Percentiles rank a stretch among this genome's conserved stretches.
Evolutionary conservation across 2,113 vertebrate genomes (phyloP).

Genomic region (Stomatorhinus ivindoensis): DNA sequence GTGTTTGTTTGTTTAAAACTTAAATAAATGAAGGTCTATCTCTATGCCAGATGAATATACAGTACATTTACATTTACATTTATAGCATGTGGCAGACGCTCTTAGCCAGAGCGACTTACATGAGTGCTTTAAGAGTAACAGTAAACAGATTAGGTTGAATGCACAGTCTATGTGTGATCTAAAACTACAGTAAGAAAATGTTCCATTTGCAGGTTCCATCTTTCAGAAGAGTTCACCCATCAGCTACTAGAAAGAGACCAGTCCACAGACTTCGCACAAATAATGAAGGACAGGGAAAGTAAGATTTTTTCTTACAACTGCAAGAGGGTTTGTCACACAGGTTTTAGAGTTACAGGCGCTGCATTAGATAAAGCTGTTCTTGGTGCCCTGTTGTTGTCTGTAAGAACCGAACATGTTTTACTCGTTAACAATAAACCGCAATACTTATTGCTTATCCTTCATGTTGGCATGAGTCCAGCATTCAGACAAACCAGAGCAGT

Average conservation of each 20-base stretch:
- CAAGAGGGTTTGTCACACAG: neutral
- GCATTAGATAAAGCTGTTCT: neutral
- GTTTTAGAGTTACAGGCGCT: neutral
- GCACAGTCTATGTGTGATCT: neutral
- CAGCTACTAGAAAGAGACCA: neutral
- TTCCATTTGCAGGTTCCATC: neutral
- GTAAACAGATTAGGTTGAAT: neutral
- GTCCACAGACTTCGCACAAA: neutral
- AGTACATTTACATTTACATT: no score
- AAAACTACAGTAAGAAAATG: neutral
- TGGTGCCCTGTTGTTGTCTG: neutral
- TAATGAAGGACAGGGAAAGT: neutral
- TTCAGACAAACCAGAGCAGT: neutral
- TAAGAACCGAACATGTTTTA: neutral
- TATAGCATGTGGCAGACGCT: no score
- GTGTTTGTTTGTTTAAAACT: neutral
- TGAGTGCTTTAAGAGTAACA: no score
- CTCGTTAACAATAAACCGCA: neutral
- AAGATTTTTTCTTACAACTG: neutral
- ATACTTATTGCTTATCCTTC: neutral
- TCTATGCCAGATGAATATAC: neutral
- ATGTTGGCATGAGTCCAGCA: neutral
- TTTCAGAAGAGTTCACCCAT: neutral
- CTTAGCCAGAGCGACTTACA: no score
- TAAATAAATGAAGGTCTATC: neutral